phyloP scores from a whole-genome alignment of 1,140 invertebrate genomes.

The Asobara japonica region DNA sequence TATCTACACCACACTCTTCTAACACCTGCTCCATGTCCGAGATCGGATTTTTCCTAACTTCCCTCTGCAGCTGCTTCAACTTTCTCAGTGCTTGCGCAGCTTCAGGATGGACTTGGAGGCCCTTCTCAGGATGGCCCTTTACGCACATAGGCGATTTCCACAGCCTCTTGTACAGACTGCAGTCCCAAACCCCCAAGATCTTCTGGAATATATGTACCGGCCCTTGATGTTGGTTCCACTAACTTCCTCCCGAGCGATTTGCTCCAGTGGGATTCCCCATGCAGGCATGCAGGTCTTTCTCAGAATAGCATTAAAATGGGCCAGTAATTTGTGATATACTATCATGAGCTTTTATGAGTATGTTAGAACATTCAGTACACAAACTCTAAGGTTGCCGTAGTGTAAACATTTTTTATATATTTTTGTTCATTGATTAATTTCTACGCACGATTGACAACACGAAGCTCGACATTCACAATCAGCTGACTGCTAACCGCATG shows the following conservation, averaged over 20 bases:
- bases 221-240: conserved; percentile 37
- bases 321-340: conserved; percentile 43
- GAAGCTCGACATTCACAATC: no score
- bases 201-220: neutral
- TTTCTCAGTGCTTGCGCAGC: neutral
- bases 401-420: no score
- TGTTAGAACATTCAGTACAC: no score
- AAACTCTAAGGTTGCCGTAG: no score
- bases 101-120: neutral
- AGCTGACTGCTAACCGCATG: no score
- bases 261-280: conserved; percentile 37
- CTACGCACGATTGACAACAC: no score
- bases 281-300: conserved; percentile 26
- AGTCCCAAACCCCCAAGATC: neutral
- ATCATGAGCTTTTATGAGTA: conserved; percentile 30
- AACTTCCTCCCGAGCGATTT: conserved; percentile 38
- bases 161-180: neutral
- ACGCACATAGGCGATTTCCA: neutral
- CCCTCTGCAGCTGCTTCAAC: neutral
- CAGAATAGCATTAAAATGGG: conserved; percentile 29
- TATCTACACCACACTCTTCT: neutral
- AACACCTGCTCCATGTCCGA: neutral
- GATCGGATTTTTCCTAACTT: neutral
- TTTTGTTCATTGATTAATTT: no score
- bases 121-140: neutral